Evolutionary conservation across 2,113 vertebrate species (phyloP), one percentile per base, ranked within the genome.

Genomic region (Callionymus lyra): DNA sequence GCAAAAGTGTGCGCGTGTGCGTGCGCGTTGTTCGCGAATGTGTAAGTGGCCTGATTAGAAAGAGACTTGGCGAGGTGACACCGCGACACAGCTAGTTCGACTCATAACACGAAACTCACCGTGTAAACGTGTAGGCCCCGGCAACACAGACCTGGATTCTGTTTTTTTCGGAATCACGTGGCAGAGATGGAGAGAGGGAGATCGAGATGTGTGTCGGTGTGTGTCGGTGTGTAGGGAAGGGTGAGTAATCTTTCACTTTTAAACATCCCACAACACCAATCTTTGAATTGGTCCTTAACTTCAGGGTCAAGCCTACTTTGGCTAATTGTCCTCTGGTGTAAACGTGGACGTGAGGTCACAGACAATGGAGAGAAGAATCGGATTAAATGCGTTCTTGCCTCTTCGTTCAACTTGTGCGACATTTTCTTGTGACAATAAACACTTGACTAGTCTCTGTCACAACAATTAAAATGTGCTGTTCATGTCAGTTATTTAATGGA

Each of bases 251-350:
- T 76, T 54, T 59, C 65, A 73, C 45, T 72, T 69, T 64, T 65
- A n/a, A 41, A 44, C 74, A 66, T 76, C 64, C 70, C 63, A 76
- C 73, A 76, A 53, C 74, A 70, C 37, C 57, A 60, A 57, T 68
- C 72, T 74, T 57, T 82, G 56, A 43, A 82, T 73, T 56, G 67
- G 59, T 63, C 68, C 66, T 83, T 75, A 72, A 80, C 75, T 74
- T 53, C 42, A 59, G 60, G 74, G 82, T 84, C 85, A 83, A 83
- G 80, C 44, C 76, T 56, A 69, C 77, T 81, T 40, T 49, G 63
- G 40, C 59, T 82, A 83, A 82, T 84, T 85, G 74, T 64, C 51
- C 71, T 66, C 45, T 41, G 56, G 44, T 62, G 55, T 43, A 37
- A 62, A 59, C 44, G 46, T 42, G 21, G 50, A 44, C 9, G n/a